Evolutionary conservation across 2,113 vertebrate genomes (phyloP), one percentile per base, ranked within the genome.

Genomic region (Echinops telfairi): DNA sequence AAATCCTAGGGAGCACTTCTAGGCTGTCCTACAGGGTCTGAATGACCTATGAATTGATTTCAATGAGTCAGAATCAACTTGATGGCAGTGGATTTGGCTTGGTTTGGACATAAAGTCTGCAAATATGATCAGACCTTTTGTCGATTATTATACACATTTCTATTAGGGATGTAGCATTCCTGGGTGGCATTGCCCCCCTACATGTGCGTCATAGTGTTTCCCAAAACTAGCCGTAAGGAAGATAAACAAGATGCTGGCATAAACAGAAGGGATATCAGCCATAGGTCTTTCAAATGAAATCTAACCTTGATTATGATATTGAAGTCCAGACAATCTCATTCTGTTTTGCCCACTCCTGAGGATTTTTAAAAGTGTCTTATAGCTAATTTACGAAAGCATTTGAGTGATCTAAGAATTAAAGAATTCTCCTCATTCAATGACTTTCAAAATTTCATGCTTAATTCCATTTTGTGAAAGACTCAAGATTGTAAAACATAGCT

Each of bases 331-430:
- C 36, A 4, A 86, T 91, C 16, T 91, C 70, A 40, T 82, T 84
- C 27, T 47, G 81, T 78, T 82, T 85, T 88, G 19, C 60, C 66
- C 6, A 90, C 11, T 76, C 17, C 71, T 86, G 60, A 89, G 25
- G 73, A 57, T 53, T 80, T 89, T 90, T 60, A 0, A 79, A 53
- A 91, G 82, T 76, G 22, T 85, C 25, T 62, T 85, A 3, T 36
- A 64, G 58, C 86, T 76, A 86, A 38, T 68, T 93, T 90, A 70
- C 91, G 80, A 86, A 81, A 3, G 20, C n/a, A 77, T 81, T 86
- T 88, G 80, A 73, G 89, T 86, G n/a, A n/a, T 73, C 82, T 19
- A 70, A 86, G 76, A 94, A 83, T 53, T 77, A 81, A 90, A 40
- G 60, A 83, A 73, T 57, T 86, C 1, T 71, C 12, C 87, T 96